These are phyloP conservation scores for Scleropages formosus DNA, from an alignment of 2,797 vertebrate genomes.

Conservation along the genomic window DNA sequence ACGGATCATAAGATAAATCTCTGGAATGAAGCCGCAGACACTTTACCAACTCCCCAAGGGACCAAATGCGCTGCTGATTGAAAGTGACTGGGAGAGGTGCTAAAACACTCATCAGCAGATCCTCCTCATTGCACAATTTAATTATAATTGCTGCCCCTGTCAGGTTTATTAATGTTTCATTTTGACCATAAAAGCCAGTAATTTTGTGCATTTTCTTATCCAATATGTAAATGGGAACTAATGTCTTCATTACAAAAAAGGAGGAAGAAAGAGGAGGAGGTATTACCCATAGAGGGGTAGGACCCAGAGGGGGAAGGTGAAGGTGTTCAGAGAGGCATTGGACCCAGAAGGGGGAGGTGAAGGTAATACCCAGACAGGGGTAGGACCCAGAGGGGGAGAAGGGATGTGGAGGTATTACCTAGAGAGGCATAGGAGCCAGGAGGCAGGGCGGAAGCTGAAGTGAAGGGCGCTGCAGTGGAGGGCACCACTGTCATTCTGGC, in stretches of 20 bases:
- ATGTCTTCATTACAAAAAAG: slow-evolving; percentile 39
- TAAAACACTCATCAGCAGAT: slow-evolving; percentile 34
- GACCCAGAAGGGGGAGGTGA: too few relatives aligned
- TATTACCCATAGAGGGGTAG: neutral
- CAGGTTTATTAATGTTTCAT: slow-evolving; percentile 47
- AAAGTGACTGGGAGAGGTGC: neutral
- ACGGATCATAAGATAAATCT: too few relatives aligned
- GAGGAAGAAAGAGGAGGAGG: slow-evolving; percentile 3
- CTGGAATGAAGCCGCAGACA: neutral
- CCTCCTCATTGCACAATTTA: slow-evolving; percentile 49
- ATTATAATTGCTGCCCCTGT: slow-evolving; percentile 37
- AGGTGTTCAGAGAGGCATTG: neutral
- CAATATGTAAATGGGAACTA: neutral
- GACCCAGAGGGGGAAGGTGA: neutral
- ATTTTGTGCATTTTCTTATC: slow-evolving; percentile 36
- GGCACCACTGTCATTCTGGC: slow-evolving; percentile 82
- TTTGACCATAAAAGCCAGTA: slow-evolving; percentile 50
- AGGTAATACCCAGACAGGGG: neutral
- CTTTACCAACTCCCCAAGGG: neutral
- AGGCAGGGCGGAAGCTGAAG: slow-evolving; percentile 85
- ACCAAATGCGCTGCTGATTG: neutral
- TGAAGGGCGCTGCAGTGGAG: slow-evolving; percentile 78
- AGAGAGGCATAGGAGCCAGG: slow-evolving; percentile 94
- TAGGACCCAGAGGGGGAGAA: too few relatives aligned
- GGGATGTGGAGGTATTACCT: slow-evolving; percentile 72